These are phyloP conservation scores for Pampus argenteus DNA, from an alignment of 2,797 vertebrate species.

Conservation along the genomic window DNA sequence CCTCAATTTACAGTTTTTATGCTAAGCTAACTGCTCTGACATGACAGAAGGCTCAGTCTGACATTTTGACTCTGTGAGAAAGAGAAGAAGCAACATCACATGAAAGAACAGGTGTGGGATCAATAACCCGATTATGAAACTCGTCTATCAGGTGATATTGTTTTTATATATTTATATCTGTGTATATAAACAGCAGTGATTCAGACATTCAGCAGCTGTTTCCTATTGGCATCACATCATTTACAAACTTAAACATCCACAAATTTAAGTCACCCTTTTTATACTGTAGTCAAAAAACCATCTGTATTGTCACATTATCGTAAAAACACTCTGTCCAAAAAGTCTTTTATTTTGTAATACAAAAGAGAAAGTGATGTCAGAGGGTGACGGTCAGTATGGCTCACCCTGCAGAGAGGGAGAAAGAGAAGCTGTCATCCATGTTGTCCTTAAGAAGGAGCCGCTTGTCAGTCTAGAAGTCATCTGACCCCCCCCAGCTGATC, in stretches of 20 bases:
- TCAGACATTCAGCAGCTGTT: conserved; percentile 97
- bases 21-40: too few species aligned
- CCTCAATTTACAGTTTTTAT: too few species aligned
- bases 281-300: conserved; percentile 88
- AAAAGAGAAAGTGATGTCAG: conserved; percentile 35
- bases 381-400: conserved; percentile 58
- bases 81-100: too few species aligned
- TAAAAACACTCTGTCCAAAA: conserved; percentile 80
- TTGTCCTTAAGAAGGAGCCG: conserved; percentile 1
- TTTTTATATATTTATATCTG: conserved; percentile 78
- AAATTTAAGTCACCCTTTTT: conserved; percentile 89
- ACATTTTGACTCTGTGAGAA: too few species aligned
- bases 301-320: conserved; percentile 17
- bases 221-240: conserved; percentile 93
- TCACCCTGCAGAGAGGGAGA: conserved; percentile 1
- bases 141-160: too few species aligned
- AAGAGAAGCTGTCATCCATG: not conserved
- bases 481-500: not conserved
- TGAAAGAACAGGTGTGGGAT: too few species aligned
- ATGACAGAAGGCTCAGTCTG: too few species aligned
- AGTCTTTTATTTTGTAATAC: conserved; percentile 55
- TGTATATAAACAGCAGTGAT: conserved; percentile 89
- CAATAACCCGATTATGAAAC: too few species aligned
- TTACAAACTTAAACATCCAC: conserved; percentile 87
- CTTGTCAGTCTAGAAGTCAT: not conserved